Evolutionary conservation across 2,888 invertebrate species (phyloP).

Genomic region (Dynastes maya): DNA sequence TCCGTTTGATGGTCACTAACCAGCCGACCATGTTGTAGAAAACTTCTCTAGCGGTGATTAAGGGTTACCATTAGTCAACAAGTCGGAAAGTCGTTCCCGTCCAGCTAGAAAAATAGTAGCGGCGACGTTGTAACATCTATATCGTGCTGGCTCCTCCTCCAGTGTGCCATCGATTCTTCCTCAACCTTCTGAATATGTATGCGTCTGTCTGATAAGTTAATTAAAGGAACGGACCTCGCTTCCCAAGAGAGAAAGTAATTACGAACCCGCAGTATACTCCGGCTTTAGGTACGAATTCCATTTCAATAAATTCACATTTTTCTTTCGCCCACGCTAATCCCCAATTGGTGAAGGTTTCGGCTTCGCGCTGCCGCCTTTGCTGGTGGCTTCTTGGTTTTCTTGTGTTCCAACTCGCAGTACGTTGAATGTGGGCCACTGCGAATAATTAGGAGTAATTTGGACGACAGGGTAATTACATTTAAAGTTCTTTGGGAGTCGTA

Average conservation of each 20-base stretch:
- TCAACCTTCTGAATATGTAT: constrained; percentile 29
- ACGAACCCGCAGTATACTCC: constrained; percentile 11
- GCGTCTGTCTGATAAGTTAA: constrained; percentile 52
- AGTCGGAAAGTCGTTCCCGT: not conserved
- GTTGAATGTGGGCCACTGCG: constrained; percentile 51
- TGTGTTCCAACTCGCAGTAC: constrained; percentile 22
- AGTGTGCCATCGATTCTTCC: not conserved
- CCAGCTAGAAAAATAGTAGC: constrained; percentile 16
- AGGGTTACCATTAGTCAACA: constrained; percentile 12
- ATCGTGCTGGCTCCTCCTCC: not conserved
- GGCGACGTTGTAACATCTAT: not conserved
- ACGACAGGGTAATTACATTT: constrained; percentile 55
- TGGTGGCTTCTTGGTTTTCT: too few relatives aligned
- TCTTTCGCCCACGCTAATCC: constrained; percentile 52
- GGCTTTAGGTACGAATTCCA: constrained; percentile 54
- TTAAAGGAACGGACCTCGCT: constrained; percentile 51
- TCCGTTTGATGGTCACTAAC: too few relatives aligned
- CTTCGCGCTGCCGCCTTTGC: too few relatives aligned
- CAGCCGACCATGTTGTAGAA: too few relatives aligned
- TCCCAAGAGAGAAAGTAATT: constrained; percentile 50
- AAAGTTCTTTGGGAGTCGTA: constrained; percentile 42
- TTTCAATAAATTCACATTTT: constrained; percentile 58
- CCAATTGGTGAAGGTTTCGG: constrained; percentile 25
- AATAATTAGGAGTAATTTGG: constrained; percentile 57
- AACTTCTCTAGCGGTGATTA: not conserved